Evolutionary conservation across 2,888 invertebrate species (phyloP).

Genomic region (Ctenicera cuprea): DNA sequence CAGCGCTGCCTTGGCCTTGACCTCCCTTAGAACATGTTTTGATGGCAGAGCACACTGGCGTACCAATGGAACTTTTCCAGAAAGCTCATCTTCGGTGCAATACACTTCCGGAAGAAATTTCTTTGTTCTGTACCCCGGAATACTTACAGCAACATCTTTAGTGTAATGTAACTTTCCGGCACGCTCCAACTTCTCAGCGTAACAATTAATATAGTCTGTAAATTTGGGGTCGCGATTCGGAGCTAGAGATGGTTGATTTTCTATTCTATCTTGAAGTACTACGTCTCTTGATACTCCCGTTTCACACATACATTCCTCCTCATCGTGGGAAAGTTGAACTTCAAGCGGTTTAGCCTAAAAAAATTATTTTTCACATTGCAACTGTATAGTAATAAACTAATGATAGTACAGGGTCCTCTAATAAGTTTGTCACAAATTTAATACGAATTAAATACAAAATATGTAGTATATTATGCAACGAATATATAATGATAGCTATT

Average conservation of each 20-base stretch:
- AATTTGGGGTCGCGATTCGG: neutral
- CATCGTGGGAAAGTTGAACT: neutral
- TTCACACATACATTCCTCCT: slow-evolving; percentile 7
- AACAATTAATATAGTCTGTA: neutral
- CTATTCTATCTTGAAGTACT: slow-evolving; percentile 17
- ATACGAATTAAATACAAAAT: too few species aligned
- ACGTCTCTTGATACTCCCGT: neutral
- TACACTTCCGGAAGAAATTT: neutral
- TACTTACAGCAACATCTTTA: neutral
- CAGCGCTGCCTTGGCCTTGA: too few species aligned
- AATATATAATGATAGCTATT: too few species aligned
- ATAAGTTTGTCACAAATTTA: too few species aligned
- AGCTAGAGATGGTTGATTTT: neutral
- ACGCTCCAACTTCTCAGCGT: neutral
- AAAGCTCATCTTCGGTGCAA: slow-evolving; percentile 11
- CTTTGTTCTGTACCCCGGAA: slow-evolving; percentile 5
- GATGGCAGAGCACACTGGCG: neutral
- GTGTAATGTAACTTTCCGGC: neutral
- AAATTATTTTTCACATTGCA: neutral
- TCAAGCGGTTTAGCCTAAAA: neutral
- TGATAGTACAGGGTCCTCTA: too few species aligned
- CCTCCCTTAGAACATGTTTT: too few species aligned
- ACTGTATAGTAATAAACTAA: too few species aligned
- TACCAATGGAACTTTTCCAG: slow-evolving; percentile 3
- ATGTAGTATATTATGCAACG: too few species aligned